Evolutionary conservation across 2,113 vertebrate genomes (phyloP), one percentile per base, ranked within the genome.

Genomic region (Psittacus erithacus): DNA sequence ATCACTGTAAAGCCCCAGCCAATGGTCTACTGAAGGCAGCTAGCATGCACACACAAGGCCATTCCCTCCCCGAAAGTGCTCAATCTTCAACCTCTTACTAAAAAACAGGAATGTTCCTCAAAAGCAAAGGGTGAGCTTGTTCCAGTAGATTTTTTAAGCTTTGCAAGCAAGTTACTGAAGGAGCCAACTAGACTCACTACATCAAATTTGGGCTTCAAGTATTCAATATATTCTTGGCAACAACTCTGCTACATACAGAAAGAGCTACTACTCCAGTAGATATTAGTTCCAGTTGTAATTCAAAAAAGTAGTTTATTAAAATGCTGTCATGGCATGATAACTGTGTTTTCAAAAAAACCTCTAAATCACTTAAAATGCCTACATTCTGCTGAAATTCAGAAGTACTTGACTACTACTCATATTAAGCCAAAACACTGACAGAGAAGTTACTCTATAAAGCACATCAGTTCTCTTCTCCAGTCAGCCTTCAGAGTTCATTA

Each of bases 171-270:
- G 43, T 82, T 83, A 80, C 0, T 94, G 71, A 91, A 82, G 82
- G 76, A 95, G 92, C 92, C 88, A 95, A 8, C n/a, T 17, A 83
- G 64, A 82, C 60, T 88, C 47, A 78, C 55, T 92, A 74, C 31
- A 93, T 82, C 73, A 73, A 92, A 83, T 90, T 38, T 63, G 50
- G 35, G 68, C 55, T 94, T 95, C 76, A 83, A 82, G 82, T 83
- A 90, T 67, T 86, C 92, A 86, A 86, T 90, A 86, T 90, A 90
- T 16, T 95, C 68, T 82, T 95, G 94, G 92, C 95, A 96, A 82
- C 92, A 77, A 70, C 33, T 74, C 64, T 86, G 41, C 64, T 74
- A 50, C 0, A 0, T 63, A 63, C 46, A 3, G 0, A 92, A 86
- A 78, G 50, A 88, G 62, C 64, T 88, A 55, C 93, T 81, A 77